These are phyloP conservation scores for Zonitis immaculata DNA, from an alignment of 2,888 invertebrate species.

Conservation along the genomic window DNA sequence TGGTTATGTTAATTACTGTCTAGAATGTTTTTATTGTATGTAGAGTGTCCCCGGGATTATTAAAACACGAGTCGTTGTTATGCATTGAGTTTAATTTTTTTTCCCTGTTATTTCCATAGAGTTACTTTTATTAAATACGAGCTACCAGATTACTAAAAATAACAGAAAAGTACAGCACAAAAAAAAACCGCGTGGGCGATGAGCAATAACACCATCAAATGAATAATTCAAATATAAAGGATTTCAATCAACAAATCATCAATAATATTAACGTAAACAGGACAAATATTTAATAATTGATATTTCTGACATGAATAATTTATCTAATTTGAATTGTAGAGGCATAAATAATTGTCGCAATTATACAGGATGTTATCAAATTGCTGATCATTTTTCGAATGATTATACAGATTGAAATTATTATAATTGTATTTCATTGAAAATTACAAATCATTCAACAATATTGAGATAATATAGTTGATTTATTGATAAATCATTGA, in stretches of 20 bases:
- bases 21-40: neutral
- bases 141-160: too few species aligned
- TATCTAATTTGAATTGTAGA: neutral
- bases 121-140: too few species aligned
- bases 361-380: too few species aligned
- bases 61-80: neutral
- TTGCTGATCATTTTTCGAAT: too few species aligned
- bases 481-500: too few species aligned
- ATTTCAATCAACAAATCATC: neutral
- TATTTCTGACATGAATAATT: neutral
- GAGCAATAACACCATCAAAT: too few species aligned
- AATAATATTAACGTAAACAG: neutral
- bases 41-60: neutral
- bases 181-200: too few species aligned
- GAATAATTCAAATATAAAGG: neutral
- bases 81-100: neutral
- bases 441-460: conserved; percentile 22
- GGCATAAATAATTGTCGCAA: neutral
- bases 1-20: neutral
- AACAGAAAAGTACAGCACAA: too few species aligned
- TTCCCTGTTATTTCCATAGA: too few species aligned
- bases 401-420: too few species aligned
- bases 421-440: conserved; percentile 22
- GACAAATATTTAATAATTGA: neutral
- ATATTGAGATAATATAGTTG: too few species aligned